Evolutionary conservation across 2,797 vertebrate species (phyloP).

Genomic region (Ceyx erithaca): DNA sequence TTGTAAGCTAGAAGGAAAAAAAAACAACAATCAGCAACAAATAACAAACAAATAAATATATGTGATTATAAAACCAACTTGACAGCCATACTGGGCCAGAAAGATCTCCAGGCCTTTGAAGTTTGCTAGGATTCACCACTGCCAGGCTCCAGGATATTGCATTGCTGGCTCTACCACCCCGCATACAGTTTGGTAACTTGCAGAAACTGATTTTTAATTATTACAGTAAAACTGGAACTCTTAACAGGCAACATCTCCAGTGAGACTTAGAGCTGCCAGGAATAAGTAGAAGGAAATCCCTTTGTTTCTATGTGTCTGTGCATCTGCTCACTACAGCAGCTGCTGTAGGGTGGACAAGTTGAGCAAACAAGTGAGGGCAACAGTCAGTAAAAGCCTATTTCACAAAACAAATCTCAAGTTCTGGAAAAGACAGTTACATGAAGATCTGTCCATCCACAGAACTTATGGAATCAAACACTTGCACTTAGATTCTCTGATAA

Average conservation of each 20-base stretch:
- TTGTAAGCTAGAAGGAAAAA: constrained; percentile 84
- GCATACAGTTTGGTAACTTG: background rate
- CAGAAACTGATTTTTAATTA: background rate
- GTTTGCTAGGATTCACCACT: background rate
- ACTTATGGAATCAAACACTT: background rate
- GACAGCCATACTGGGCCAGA: background rate
- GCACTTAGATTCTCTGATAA: background rate
- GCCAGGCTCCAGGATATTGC: background rate
- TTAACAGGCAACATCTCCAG: background rate
- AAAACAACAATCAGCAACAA: background rate
- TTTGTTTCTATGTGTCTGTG: background rate
- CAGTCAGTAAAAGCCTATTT: background rate
- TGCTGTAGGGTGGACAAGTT: background rate
- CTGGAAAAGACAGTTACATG: background rate
- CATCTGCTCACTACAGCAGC: background rate
- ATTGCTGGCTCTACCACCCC: background rate
- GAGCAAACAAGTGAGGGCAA: background rate
- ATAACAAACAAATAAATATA: background rate
- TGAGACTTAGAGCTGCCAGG: background rate
- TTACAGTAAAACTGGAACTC: background rate
- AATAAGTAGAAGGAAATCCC: background rate
- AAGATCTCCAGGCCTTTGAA: background rate
- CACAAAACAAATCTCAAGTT: background rate
- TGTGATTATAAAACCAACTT: background rate
- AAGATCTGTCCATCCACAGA: background rate